These are phyloP conservation scores for Thera obeliscata DNA, from an alignment of 2,888 invertebrate species.

Conservation along the genomic window DNA sequence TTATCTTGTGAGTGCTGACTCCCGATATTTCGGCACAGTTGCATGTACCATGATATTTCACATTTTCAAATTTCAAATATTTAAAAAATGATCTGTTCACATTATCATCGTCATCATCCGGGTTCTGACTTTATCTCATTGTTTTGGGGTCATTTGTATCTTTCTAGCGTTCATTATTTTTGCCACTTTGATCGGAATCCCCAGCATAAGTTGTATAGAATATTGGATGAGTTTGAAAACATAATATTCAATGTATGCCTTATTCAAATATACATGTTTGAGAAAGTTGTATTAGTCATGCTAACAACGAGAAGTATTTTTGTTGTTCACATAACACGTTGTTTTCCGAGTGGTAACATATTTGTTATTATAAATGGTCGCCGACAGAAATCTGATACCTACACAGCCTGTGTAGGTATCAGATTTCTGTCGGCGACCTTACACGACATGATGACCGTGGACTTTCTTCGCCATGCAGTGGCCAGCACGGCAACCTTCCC, in stretches of 20 bases:
- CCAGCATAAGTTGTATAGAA: not conserved
- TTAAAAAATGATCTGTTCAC: too few species aligned
- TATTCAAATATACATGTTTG: not conserved
- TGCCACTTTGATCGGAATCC: not conserved
- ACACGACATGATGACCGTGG: slow-evolving; percentile 50
- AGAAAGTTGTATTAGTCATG: not conserved
- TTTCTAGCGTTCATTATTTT: too few species aligned
- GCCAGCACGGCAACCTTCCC: slow-evolving; percentile 49
- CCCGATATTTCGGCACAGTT: too few species aligned
- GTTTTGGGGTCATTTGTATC: too few species aligned
- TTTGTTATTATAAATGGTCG: slow-evolving; percentile 47
- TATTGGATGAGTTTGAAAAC: not conserved
- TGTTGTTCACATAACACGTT: slow-evolving; percentile 35
- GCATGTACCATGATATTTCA: too few species aligned
- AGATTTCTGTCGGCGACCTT: slow-evolving; percentile 45
- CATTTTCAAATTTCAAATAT: too few species aligned
- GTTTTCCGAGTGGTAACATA: slow-evolving; percentile 38
- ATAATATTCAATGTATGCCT: not conserved
- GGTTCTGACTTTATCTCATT: too few species aligned
- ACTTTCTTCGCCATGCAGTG: slow-evolving; percentile 47
- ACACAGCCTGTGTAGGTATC: slow-evolving; percentile 32
- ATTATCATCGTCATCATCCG: too few species aligned
- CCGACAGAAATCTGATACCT: too few species aligned
- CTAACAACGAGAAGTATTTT: slow-evolving; percentile 14
- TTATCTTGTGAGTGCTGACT: too few species aligned